A percentile compares a stretch with the other conserved stretches of the same genome.
Evolutionary conservation across 2,797 vertebrate genomes (phyloP).

Genomic region (Tadarida brasiliensis): DNA sequence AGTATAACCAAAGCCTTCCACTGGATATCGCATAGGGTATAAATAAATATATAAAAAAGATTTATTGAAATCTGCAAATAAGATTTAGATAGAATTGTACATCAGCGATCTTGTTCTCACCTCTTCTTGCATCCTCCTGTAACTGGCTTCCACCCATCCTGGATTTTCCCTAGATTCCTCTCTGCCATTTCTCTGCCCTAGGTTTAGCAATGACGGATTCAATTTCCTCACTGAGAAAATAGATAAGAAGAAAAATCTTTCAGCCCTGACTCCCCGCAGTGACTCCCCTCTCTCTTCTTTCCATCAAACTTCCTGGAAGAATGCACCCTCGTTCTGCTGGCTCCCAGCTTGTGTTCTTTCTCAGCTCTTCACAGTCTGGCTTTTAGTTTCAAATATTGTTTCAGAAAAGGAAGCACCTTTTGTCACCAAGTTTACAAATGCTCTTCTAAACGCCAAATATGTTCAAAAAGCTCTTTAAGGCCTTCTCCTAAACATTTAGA

Average conservation of each 20-base stretch:
- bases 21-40: not conserved
- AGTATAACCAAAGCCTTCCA: not conserved
- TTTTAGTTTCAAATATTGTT: slow-evolving; percentile 31
- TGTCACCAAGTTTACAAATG: not conserved
- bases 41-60: not conserved
- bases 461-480: not conserved
- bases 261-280: not conserved
- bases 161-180: not conserved
- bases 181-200: not conserved
- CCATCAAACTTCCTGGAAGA: not conserved
- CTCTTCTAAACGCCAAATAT: not conserved
- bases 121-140: not conserved
- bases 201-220: not conserved
- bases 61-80: slow-evolving; percentile 27
- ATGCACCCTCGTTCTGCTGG: not conserved
- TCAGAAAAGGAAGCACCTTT: not conserved
- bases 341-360: not conserved
- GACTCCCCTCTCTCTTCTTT: not conserved
- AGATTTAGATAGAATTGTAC: not conserved
- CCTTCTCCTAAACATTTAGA: slow-evolving; percentile 18
- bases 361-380: not conserved
- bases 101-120: not conserved
- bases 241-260: slow-evolving; percentile 18
- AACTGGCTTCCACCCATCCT: not conserved
- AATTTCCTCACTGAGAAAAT: not conserved